Evolutionary conservation across 2,113 vertebrate species (phyloP).

Genomic region (Gracilinanus agilis): DNA sequence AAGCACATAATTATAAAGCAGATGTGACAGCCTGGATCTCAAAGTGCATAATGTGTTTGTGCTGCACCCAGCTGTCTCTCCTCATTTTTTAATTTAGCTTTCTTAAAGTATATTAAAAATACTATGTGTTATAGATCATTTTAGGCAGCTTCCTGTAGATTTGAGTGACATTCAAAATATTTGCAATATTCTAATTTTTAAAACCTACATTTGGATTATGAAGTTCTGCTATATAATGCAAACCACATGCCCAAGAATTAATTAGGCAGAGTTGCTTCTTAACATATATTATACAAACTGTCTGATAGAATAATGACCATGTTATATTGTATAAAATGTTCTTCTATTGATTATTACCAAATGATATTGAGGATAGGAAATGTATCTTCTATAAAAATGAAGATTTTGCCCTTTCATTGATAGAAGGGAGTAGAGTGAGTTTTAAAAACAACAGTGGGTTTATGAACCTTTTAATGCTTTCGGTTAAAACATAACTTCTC

Average conservation of each 20-base stretch:
- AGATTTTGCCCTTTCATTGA: not conserved
- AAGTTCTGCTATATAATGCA: not conserved
- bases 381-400: not conserved
- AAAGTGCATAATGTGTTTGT: slow-evolving; percentile 78
- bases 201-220: slow-evolving; percentile 35
- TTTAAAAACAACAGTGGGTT: not conserved
- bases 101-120: slow-evolving; percentile 88
- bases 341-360: not conserved
- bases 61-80: slow-evolving; percentile 80
- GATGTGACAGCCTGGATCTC: slow-evolving; percentile 89
- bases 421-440: not conserved
- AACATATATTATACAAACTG: slow-evolving; percentile 4
- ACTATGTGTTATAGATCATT: slow-evolving; percentile 86
- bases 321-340: not conserved
- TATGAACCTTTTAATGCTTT: not conserved
- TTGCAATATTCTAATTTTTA: slow-evolving; percentile 72
- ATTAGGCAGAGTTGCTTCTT: not conserved
- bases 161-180: slow-evolving; percentile 70
- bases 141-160: slow-evolving; percentile 75
- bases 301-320: not conserved
- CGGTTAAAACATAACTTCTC: not conserved
- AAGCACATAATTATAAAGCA: slow-evolving; percentile 89
- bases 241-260: slow-evolving; percentile 32
- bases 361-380: not conserved
- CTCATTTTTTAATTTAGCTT: slow-evolving; percentile 85